Percentiles rank a stretch among this genome's conserved stretches.
These are phyloP conservation scores for Drosophila antonietae DNA, from an alignment of 2,888 invertebrate species.

Conservation along the genomic window DNA sequence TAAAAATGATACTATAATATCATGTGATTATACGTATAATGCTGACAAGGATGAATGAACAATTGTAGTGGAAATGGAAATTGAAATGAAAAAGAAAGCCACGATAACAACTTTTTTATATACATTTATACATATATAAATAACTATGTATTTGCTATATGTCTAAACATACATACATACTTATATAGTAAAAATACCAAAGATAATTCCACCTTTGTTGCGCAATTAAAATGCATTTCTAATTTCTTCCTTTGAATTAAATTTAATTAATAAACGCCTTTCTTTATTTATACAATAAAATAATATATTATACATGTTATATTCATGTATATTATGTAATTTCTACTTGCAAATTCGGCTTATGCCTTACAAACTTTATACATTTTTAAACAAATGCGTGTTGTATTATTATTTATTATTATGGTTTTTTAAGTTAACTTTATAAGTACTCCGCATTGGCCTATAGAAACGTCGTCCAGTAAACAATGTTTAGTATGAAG, in stretches of 20 bases:
- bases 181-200: conserved; percentile 75
- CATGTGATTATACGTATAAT: conserved; percentile 67
- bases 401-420: conserved; percentile 53
- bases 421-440: not conserved
- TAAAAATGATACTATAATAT: conserved; percentile 61
- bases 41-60: conserved; percentile 35
- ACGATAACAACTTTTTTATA: conserved; percentile 65
- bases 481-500: conserved; percentile 94
- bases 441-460: conserved; percentile 14
- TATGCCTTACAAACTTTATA: conserved; percentile 72
- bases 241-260: conserved; percentile 72
- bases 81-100: conserved; percentile 34
- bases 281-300: conserved; percentile 68
- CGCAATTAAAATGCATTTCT: conserved; percentile 77
- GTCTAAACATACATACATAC: conserved; percentile 38
- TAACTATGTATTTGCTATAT: conserved; percentile 24
- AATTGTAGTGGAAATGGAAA: conserved; percentile 20
- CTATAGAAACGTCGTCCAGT: conserved; percentile 93
- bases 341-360: conserved; percentile 57
- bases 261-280: conserved; percentile 72
- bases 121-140: conserved; percentile 44
- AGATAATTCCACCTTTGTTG: conserved; percentile 80
- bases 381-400: conserved; percentile 82
- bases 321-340: conserved; percentile 55
- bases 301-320: conserved; percentile 44